These are phyloP conservation scores for Mormoops blainvillei DNA, from an alignment of 2,113 vertebrate species.

Conservation along the genomic window DNA sequence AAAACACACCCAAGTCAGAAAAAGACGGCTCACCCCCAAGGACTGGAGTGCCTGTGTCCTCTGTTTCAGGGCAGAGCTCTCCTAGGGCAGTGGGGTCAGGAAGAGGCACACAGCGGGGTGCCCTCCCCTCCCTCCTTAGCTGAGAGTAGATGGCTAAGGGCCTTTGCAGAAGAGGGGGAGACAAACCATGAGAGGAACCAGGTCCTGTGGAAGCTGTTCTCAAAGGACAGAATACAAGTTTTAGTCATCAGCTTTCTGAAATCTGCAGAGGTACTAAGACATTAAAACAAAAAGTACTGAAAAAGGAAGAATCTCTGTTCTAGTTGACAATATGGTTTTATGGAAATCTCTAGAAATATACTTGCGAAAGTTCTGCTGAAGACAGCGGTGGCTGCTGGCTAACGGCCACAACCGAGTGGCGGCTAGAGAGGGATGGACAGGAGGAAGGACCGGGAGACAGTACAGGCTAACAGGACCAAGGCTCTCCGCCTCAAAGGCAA, in stretches of 20 bases:
- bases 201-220: neutral
- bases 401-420: accelerated
- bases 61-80: neutral
- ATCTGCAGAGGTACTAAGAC: neutral
- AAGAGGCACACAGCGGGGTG: neutral
- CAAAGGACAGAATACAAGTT: neutral
- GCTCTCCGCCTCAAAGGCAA: neutral
- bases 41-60: accelerated
- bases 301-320: neutral
- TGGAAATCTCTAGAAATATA: neutral
- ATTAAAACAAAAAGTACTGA: neutral
- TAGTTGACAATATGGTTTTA: neutral
- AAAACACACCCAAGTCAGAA: neutral
- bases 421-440: neutral
- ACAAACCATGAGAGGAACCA: neutral
- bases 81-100: neutral
- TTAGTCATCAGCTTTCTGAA: neutral
- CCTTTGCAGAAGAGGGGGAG: neutral
- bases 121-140: no score
- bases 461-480: neutral
- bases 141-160: neutral
- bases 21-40: accelerated
- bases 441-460: neutral
- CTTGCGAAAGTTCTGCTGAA: neutral
- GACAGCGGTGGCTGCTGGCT: neutral